Conservation (phyloP, 2,113 vertebrate genomes). For the Etheostoma cragini region DNA sequence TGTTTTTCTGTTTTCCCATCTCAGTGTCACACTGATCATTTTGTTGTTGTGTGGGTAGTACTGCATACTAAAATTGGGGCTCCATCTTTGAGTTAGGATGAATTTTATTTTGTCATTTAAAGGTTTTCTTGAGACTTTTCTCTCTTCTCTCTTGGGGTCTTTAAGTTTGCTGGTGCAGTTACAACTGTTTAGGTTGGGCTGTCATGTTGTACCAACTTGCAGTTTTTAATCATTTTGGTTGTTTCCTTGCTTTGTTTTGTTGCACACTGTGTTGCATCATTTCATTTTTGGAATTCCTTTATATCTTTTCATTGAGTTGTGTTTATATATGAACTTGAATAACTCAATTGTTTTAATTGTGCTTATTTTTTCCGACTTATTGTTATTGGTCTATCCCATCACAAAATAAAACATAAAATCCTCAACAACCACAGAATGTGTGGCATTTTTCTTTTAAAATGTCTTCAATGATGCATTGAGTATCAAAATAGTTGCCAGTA, state of each 20-base stretch:
- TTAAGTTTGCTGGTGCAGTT: neutral
- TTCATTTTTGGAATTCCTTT: neutral
- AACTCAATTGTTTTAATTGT: neutral
- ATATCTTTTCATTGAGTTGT: neutral
- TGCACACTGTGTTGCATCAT: neutral
- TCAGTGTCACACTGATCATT: neutral
- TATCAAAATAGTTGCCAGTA: neutral
- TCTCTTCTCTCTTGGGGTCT: neutral
- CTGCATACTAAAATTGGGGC: neutral
- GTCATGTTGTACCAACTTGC: too few relatives aligned
- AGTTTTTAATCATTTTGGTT: neutral
- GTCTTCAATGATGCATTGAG: neutral
- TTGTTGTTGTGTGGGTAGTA: neutral
- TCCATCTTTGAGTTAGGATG: neutral
- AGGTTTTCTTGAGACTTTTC: neutral
- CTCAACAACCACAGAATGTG: neutral
- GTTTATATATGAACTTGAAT: neutral
- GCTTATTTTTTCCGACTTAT: neutral
- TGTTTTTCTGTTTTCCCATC: neutral
- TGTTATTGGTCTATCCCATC: neutral
- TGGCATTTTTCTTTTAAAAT: neutral
- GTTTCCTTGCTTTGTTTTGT: neutral
- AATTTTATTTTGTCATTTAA: neutral
- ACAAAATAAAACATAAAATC: neutral
- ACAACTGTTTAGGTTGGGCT: neutral